These are phyloP conservation scores for Sphyrna mokarran DNA, from an alignment of 2,113 vertebrate species.

Conservation along the genomic window DNA sequence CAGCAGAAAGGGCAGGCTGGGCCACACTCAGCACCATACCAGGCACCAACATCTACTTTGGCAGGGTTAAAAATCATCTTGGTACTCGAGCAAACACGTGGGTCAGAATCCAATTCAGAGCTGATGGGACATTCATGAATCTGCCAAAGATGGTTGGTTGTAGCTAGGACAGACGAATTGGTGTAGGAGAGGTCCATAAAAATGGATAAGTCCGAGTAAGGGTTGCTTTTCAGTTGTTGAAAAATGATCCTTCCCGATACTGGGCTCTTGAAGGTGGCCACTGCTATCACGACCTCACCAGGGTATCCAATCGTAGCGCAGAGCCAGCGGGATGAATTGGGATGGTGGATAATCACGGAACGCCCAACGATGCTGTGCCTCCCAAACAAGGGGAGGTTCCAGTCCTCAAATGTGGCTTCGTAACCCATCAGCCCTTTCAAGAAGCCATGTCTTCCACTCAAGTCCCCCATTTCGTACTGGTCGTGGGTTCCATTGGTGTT, in stretches of 20 bases:
- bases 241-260: slow-evolving; percentile 61
- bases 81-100: slow-evolving; percentile 49
- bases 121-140: slow-evolving; percentile 60
- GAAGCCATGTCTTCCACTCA: slow-evolving; percentile 57
- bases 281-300: slow-evolving; percentile 50
- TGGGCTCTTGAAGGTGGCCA: slow-evolving; percentile 52
- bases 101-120: slow-evolving; percentile 55
- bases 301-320: slow-evolving; percentile 60
- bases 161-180: slow-evolving; percentile 43
- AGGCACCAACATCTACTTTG: slow-evolving; percentile 46
- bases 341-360: slow-evolving; percentile 59
- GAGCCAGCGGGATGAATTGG: slow-evolving; percentile 45
- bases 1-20: slow-evolving; percentile 54
- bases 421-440: slow-evolving; percentile 41
- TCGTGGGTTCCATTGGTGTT: slow-evolving; percentile 56
- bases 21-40: slow-evolving; percentile 52
- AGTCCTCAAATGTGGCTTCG: slow-evolving; percentile 50
- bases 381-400: slow-evolving; percentile 66
- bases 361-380: slow-evolving; percentile 64
- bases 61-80: slow-evolving; percentile 64
- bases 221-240: slow-evolving; percentile 52
- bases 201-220: slow-evolving; percentile 63
- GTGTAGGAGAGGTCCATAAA: slow-evolving; percentile 59
- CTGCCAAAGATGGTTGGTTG: slow-evolving; percentile 62
- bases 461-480: slow-evolving; percentile 61